Evolutionary conservation across 2,797 vertebrate genomes (phyloP).

Genomic region (Phylloscopus collybita): DNA sequence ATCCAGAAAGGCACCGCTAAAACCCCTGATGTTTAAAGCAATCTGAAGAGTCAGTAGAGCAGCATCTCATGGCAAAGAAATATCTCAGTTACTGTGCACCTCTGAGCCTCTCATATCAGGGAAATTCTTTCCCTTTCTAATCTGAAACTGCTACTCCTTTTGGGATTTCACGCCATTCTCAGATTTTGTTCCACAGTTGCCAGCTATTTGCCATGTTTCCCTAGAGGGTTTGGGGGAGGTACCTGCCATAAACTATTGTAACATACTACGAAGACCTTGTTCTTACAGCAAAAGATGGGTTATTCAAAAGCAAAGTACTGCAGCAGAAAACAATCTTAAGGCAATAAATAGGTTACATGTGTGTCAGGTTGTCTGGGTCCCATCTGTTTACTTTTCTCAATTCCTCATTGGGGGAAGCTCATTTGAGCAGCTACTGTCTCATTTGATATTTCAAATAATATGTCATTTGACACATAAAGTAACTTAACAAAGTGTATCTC

Average conservation of each 20-base stretch:
- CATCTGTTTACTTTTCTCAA: not conserved
- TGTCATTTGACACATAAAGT: not conserved
- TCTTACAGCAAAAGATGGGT: not conserved
- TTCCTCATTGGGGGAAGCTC: not conserved
- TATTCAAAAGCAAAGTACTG: not conserved
- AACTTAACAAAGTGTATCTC: not conserved
- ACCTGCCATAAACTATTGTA: not conserved
- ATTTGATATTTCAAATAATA: not conserved
- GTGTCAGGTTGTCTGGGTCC: not conserved
- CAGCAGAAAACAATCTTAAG: not conserved
- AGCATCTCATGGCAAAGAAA: not conserved
- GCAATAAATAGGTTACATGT: not conserved
- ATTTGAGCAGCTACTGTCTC: not conserved
- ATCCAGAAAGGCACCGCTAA: not conserved
- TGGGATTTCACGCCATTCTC: not conserved
- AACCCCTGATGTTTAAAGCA: not conserved
- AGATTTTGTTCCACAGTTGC: not conserved
- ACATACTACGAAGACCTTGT: not conserved
- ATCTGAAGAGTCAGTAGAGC: not conserved
- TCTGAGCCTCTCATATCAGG: not conserved
- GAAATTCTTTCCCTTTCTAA: not conserved
- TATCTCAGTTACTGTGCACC: not conserved
- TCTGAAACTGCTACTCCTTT: not conserved
- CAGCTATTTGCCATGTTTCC: not conserved
- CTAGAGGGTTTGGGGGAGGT: not conserved